phyloP scores from a whole-genome alignment of 2,113 vertebrate species.

The Diphyllodes magnificus region DNA sequence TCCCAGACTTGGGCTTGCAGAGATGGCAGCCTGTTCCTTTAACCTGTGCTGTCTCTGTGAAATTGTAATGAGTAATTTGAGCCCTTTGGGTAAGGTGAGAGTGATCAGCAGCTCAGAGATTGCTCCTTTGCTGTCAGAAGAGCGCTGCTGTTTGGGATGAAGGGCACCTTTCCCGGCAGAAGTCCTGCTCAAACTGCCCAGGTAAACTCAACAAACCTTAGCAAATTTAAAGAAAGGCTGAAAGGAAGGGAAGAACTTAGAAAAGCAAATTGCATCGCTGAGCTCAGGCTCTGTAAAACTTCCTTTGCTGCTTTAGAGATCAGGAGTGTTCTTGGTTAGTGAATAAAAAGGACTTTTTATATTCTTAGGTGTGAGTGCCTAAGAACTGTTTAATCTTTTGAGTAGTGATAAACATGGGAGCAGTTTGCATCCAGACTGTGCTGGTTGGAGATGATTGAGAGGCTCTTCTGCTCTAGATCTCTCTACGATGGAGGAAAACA shows the following conservation, averaged over 20 bases:
- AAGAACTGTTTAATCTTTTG: background rate
- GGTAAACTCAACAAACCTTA: background rate
- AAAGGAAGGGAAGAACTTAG: background rate
- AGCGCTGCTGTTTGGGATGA: background rate
- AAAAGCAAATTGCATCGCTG: background rate
- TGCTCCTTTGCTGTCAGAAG: background rate
- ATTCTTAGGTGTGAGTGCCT: fast-evolving
- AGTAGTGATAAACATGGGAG: background rate
- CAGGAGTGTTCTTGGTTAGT: background rate
- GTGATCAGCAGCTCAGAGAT: background rate
- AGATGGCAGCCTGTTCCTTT: background rate
- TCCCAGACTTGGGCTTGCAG: background rate
- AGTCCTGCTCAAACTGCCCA: background rate
- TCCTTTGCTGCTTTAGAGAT: background rate
- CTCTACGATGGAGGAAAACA: fast-evolving
- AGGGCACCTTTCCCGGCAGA: background rate
- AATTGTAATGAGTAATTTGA: constrained; percentile 15
- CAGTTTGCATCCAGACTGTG: background rate
- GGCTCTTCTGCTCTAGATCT: background rate
- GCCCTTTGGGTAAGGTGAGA: background rate
- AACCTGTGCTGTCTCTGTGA: background rate
- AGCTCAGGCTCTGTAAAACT: background rate
- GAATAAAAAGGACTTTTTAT: background rate
- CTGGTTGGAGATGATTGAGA: background rate
- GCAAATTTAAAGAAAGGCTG: background rate